Evolutionary conservation across 2,888 invertebrate genomes (phyloP), one percentile per base, ranked within the genome.

Genomic region (Taenaris catops): DNA sequence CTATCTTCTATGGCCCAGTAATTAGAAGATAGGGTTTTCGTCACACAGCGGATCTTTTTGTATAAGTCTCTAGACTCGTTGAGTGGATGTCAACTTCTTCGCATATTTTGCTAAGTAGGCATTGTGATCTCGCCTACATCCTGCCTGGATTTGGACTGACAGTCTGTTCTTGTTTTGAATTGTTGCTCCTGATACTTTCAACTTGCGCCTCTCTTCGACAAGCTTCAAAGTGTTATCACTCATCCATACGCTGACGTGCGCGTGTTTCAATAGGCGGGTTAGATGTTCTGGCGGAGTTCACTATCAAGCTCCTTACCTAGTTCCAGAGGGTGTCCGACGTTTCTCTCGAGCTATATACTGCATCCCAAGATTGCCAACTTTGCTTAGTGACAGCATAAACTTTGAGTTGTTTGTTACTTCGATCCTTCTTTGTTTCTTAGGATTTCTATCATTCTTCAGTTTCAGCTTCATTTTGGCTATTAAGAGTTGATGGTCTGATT

Each of bases 1-100:
- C 2, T 8, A 9, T 21, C n/a, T 7, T 8, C 8, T 5, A 21
- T 21, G 8, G 8, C 21, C 19, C 19, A 19, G 19, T 3, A 4
- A 4, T 19, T 19, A 19, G 3, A 4, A n/a, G 4, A 2, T 5
- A 19, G 19, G 19, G 2, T 6, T 6, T 19, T 19, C n/a, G 19
- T 19, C 2, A 19, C n/a, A 6, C 3, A 7, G 3, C 21, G 7
- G n/a, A 21, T 21, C 8, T 21, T 21, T 1, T 21, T 3, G 21
- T 21, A 8, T 3, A 21, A 5, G n/a, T 21, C 8, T 21, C 9
- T 21, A 46, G 48, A 49, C 49, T 57, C 59, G 64, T 64, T 7
- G 12, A 8, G 16, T 14, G 16, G 7, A 7, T 8, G 4, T 25
- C 25, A 8, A 16, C 8, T 25, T 12, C 25, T 2, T 21, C 21